These are phyloP conservation scores for Corbicula japonica DNA, from an alignment of 2,888 invertebrate genomes.

Conservation along the genomic window DNA sequence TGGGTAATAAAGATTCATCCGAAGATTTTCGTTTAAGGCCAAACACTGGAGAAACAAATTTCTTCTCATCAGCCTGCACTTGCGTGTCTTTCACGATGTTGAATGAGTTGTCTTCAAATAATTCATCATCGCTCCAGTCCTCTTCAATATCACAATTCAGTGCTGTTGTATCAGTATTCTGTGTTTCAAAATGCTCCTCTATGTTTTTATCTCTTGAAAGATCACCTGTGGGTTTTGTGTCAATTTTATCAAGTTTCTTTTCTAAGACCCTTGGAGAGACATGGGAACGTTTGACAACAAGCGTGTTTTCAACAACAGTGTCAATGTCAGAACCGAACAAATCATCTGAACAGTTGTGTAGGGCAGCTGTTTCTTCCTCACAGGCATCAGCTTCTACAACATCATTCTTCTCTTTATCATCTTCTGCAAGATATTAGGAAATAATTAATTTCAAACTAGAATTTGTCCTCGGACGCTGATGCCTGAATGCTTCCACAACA, in stretches of 20 bases:
- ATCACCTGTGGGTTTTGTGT: neutral
- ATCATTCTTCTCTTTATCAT: constrained; percentile 20
- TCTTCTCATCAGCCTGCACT: constrained; percentile 43
- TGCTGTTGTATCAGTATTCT: neutral
- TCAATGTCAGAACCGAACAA: constrained; percentile 45
- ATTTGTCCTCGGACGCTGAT: too few species aligned
- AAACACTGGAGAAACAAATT: constrained; percentile 49
- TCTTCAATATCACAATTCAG: neutral
- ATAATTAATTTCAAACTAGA: neutral
- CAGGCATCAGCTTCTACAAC: constrained; percentile 1
- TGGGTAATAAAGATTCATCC: constrained; percentile 29
- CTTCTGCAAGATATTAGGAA: constrained; percentile 28
- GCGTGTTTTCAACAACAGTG: neutral
- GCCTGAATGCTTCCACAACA: too few species aligned
- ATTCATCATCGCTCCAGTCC: constrained; percentile 77
- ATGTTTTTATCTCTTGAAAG: neutral
- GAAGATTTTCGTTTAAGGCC: constrained; percentile 54
- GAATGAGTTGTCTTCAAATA: constrained; percentile 76
- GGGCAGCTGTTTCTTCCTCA: neutral
- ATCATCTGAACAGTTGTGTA: constrained; percentile 44
- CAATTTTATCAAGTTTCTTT: constrained; percentile 9
- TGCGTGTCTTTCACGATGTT: constrained; percentile 77
- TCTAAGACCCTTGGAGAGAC: constrained; percentile 2
- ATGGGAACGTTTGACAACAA: neutral
- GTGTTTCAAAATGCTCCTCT: neutral